Base-by-base conservation (phyloP, 1,140 invertebrate species). In the honey bee (Apis mellifera) region DNA sequence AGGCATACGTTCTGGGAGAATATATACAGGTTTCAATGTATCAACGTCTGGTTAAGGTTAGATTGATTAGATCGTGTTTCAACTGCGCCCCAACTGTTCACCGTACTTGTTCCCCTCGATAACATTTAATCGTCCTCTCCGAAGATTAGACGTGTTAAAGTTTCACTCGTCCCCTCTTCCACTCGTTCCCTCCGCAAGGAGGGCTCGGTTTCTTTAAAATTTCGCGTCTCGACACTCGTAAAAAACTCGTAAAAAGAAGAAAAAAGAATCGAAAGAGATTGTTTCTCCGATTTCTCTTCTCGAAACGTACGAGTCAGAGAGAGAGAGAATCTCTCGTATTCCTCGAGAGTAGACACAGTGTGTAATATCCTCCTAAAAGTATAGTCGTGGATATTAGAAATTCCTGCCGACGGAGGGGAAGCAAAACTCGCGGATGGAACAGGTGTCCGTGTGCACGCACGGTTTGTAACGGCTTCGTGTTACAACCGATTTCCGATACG, bases 401-500 rank as follows among this genome's bases (percentile, higher is more conserved):
- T 54, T 71, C 17, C 23, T 42, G 32, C 4, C 32, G 32, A 42
- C 32, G 9, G 5, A 12, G 11, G 12, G 17, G 7, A 26, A 3
- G 26, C 17, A 2, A 8, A 26, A 64, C 26, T 3, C 17, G 62
- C 23, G 19, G 26, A n/a, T 48, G 8, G 13, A 15, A 26, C 50
- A 12, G 1, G 19, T 54, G 50, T 71, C 23, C 11, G 11, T 15
- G 23, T 15, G 23, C 69, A 21, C n/a, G 23, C 69, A 32, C 32
- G 32, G 50, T 71, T 71, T 71, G 32, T 71, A 54, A 71, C 54
- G 17, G 50, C 54, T 50, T 71, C 69, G 50, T 54, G 55, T 71
- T 71, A 26, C 69, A 54, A 71, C n/a, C 69, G 50, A 71, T 71
- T 71, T 71, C 69, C 69, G 69, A 71, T 71, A 71, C 23, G 19